These are phyloP conservation scores for Sepioteuthis lessoniana DNA, from an alignment of 2,888 invertebrate species.

Conservation along the genomic window DNA sequence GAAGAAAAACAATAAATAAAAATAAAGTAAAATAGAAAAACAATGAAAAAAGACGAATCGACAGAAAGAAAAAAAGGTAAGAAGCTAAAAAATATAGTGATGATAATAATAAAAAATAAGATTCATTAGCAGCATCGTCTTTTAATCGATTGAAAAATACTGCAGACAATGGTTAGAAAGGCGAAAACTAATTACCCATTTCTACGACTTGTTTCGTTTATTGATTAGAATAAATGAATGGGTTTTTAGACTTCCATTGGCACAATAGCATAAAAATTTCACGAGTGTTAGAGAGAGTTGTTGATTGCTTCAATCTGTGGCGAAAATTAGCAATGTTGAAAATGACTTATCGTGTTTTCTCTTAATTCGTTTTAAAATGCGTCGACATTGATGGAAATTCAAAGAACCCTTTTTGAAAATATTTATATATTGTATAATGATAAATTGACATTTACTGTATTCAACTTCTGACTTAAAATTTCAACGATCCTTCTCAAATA, in stretches of 20 bases:
- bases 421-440: background rate
- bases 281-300: background rate
- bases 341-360: background rate
- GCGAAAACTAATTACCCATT: background rate
- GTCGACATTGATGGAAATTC: background rate
- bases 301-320: background rate
- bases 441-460: background rate
- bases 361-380: background rate
- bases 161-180: background rate
- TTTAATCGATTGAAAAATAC: background rate
- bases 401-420: background rate
- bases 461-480: no score
- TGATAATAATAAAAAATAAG: background rate
- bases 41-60: no score
- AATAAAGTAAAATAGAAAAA: no score
- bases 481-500: no score
- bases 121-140: background rate
- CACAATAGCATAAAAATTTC: background rate
- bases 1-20: no score
- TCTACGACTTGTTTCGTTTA: background rate
- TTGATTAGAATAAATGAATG: slow-evolving; percentile 21
- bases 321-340: background rate
- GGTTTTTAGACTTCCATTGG: slow-evolving; percentile 2
- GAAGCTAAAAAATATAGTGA: no score
- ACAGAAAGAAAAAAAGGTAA: no score